Evolutionary conservation across 2,797 vertebrate genomes (phyloP), one percentile per base, ranked within the genome.

Genomic region (Gadopsis bispinosus): DNA sequence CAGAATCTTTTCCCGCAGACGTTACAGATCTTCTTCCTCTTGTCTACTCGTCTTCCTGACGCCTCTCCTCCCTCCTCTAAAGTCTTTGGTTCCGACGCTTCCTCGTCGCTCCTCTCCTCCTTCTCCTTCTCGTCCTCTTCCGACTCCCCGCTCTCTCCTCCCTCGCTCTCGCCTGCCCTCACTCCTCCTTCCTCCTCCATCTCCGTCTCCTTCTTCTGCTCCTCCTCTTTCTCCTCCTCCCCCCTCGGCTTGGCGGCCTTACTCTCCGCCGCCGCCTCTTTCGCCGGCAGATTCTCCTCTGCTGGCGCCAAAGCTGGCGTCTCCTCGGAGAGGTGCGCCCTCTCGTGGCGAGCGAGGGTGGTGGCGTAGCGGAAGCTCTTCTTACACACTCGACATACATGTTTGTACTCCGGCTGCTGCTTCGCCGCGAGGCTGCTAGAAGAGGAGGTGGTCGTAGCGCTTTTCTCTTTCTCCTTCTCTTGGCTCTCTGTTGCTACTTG

Each of bases 1-100:
- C 98, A 99, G 95, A 99, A 99, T 43, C 98, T 93, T 82, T 99
- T 99, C 71, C 94, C 96, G 81, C 98, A 99, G 67, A 99, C 97
- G 4, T 92, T 96, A 88, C 98, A 99, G 83, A 99, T 96, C 91
- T 99, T 99, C 93, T 99, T 99, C 91, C 98, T 96, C 93, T 99
- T 99, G 92, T 99, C 98, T 0, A 97, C 95, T 67, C 93, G 76
- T 31, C 95, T 87, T 65, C 80, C 76, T 48, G 72, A n/a, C 26
- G 64, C 87, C 81, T 89, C 91, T 16, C 95, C 91, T 61, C 85
- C 88, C 72, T 95, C 95, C 72, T 95, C 95, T 4, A 84, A 77
- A 37, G 91, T 96, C 95, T 98, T 97, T 95, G 96, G 96, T 92
- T 97, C 97, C 50, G 87, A 75, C 11, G 87, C 72, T 62, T 97